Base-by-base conservation (phyloP, 2,888 invertebrate genomes). In the Leucophenga montana region DNA sequence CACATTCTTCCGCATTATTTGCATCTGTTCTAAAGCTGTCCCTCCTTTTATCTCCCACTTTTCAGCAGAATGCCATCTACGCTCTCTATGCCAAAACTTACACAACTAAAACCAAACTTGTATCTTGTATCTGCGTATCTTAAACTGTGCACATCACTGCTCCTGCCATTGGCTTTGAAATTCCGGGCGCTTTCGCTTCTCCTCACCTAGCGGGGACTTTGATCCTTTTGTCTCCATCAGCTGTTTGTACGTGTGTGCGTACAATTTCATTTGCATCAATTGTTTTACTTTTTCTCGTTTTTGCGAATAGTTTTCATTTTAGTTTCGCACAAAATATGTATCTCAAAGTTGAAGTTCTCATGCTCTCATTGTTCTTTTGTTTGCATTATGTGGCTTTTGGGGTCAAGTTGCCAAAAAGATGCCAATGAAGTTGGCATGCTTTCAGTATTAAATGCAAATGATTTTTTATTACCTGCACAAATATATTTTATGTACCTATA, bases 1-100 rank as follows among this genome's bases (percentile, higher is more conserved):
- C 84, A 85, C 82, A 81, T 83, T 75, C 65, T 69, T 39, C 69
- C 76, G 78, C 84, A 82, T 75, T 80, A 81, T 84, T 78, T 72
- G 76, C 69, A 71, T 64, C 56, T 68, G 20, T 39, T 56, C 46
- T 67, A 13, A 68, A 16, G 44, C 8, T 11, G 18, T 56, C 39
- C 50, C 39, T 39, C 11, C 39, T 39, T 11, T 11, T 11, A 39
- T 39, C 39, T 8, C 20, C 13, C 13, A 56, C 64, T 72, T 56
- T 62, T 81, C 84, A 78, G 84, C 73, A 75, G 75, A 74, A 81
- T 76, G 76, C 71, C 70, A 74, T 84, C 8, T 39, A 54, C 46
- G 4, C 68, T 44, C 11, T 54, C 18, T 66, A 5, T 46, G 46
- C 50, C 16, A 5, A 64, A 64, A 64, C 62, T 64, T 46, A 48